phyloP scores from a whole-genome alignment of 2,888 invertebrate genomes.

The Ectobius pallidus region DNA sequence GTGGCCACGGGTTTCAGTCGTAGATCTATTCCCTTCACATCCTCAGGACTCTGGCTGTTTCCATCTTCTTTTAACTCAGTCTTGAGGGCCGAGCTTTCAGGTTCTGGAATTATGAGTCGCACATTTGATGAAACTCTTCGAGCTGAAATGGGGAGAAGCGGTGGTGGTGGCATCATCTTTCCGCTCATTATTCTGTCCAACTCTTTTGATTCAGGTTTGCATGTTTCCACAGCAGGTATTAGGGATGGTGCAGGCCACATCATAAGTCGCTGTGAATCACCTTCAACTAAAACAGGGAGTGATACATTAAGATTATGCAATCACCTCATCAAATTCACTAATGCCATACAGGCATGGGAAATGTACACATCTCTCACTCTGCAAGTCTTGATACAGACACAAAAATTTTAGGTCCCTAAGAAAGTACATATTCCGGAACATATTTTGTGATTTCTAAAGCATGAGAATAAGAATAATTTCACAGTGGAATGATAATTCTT shows the following conservation, averaged over 20 bases:
- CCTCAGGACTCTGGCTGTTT: conserved; percentile 24
- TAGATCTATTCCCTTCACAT: conserved; percentile 39
- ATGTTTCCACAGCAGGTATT: not conserved
- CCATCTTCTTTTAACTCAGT: conserved; percentile 31
- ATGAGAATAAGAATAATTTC: too few species aligned
- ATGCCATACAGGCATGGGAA: too few species aligned
- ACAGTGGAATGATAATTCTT: too few species aligned
- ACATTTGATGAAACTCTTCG: conserved; percentile 65
- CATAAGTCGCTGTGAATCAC: not conserved
- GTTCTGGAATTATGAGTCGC: conserved; percentile 16
- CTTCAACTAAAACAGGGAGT: conserved; percentile 7
- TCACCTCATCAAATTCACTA: not conserved
- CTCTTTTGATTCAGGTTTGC: conserved; percentile 66
- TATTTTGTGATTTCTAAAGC: too few species aligned
- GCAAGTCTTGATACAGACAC: too few species aligned
- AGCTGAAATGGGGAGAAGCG: conserved; percentile 64
- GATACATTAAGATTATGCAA: not conserved
- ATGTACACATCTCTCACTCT: too few species aligned
- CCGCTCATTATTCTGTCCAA: conserved; percentile 66
- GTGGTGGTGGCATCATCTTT: conserved; percentile 71
- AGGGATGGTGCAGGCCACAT: conserved; percentile 25
- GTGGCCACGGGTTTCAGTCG: conserved; percentile 33
- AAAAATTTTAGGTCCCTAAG: too few species aligned
- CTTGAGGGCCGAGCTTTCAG: conserved; percentile 6
- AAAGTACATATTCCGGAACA: too few species aligned